Evolutionary conservation across 1,140 invertebrate genomes (phyloP), one percentile per base, ranked within the genome.

Genomic region (Bactericera cockerelli): DNA sequence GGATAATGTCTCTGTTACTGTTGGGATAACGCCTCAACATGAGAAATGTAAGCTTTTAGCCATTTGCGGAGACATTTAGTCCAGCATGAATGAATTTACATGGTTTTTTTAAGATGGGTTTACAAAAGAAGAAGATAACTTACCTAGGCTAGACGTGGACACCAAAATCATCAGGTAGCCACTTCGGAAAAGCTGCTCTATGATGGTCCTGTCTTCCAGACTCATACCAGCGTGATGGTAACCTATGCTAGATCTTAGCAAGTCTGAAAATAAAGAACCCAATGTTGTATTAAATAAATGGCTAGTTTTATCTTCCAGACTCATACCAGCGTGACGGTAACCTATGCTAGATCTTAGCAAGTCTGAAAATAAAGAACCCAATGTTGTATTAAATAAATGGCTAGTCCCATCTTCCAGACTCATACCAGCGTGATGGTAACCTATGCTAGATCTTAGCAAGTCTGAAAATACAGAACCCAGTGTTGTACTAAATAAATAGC

Each of bases 221-320:
- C 78, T 69, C 66, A 89, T 70, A 1, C 87, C 87, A 25, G 86
- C 86, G 74, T 90, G 86, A 67, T 89, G 86, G 63, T 77, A 83
- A 0, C 81, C 86, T 25, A 89, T 77, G 1, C 86, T 86, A 63
- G 71, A 68, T 55, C 75, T 64, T 2, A 84, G 58, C 39, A 71
- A 66, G 59, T 80, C 76, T 75, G 61, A 11, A 66, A 61, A 62
- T 21, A n/a, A n/a, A n/a, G n/a, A n/a, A n/a, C n/a, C n/a, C n/a
- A n/a, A n/a, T n/a, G n/a, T n/a, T n/a, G n/a, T n/a, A n/a, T n/a
- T n/a, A n/a, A n/a, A 61, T n/a, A n/a, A n/a, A n/a, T n/a, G n/a
- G n/a, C n/a, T 68, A 36, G 74, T 71, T 61, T 84, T 72, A 67
- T 88, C 84, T 56, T 79, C 72, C 8, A 71, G 68, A 55, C 78